phyloP scores from a whole-genome alignment of 2,113 vertebrate genomes.

The Sigmodon hispidus region DNA sequence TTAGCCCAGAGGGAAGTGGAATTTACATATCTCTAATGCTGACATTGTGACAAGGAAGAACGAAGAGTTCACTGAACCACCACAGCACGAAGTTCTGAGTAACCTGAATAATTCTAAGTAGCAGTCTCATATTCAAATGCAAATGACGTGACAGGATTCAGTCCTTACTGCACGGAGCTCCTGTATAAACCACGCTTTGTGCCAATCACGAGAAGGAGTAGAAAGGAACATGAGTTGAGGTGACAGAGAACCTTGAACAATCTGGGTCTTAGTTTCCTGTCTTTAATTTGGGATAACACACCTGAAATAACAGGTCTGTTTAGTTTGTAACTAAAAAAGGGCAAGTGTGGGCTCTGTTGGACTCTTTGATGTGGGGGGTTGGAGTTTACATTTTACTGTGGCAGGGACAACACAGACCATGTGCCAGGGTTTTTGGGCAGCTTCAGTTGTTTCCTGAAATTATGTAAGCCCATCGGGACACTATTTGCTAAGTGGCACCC shows the following conservation, averaged over 20 bases:
- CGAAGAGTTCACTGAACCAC: background rate
- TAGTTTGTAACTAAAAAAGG: slow-evolving; percentile 68
- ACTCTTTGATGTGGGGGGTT: slow-evolving; percentile 41
- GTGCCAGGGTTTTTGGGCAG: slow-evolving; percentile 62
- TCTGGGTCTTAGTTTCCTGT: slow-evolving; percentile 16
- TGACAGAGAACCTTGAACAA: slow-evolving; percentile 36
- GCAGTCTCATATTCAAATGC: background rate
- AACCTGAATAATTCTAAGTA: slow-evolving; percentile 46
- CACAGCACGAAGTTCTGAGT: background rate
- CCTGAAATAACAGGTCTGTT: slow-evolving; percentile 38
- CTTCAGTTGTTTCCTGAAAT: slow-evolving; percentile 70
- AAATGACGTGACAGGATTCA: background rate
- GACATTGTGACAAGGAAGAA: background rate
- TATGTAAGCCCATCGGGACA: slow-evolving; percentile 52
- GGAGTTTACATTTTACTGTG: slow-evolving; percentile 46
- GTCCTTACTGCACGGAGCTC: background rate
- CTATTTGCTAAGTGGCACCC: slow-evolving; percentile 60
- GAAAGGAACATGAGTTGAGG: background rate
- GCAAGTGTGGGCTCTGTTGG: background rate
- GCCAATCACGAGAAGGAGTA: background rate
- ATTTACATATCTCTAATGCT: background rate
- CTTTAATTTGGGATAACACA: slow-evolving; percentile 51
- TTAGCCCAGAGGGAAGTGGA: slow-evolving; percentile 19
- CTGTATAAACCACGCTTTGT: background rate
- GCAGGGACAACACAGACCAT: slow-evolving; percentile 54